Conservation (phyloP, 2,888 invertebrate species). For the Globia sparganii region DNA sequence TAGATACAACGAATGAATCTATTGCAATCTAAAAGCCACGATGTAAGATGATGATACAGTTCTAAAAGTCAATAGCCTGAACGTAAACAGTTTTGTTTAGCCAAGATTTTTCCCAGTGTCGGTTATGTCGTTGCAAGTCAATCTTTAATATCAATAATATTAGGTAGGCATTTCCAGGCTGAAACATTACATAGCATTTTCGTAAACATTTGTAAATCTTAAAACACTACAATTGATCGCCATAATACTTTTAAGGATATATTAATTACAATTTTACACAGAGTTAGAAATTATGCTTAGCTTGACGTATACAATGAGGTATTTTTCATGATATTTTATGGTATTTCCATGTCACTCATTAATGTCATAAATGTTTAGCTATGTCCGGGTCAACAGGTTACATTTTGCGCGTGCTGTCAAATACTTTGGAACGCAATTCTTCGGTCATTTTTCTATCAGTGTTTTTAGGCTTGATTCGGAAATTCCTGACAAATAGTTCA, state of each 20-base stretch:
- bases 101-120: conserved; percentile 18
- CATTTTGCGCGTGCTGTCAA: conserved; percentile 29
- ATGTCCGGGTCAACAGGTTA: conserved; percentile 50
- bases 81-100: conserved; percentile 54
- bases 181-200: conserved; percentile 1
- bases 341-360: conserved; percentile 55
- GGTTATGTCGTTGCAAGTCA: conserved; percentile 7
- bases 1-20: background rate
- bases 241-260: background rate
- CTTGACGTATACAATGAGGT: conserved; percentile 22
- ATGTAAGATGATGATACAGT: conserved; percentile 42
- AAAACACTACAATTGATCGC: background rate
- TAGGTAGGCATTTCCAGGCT: background rate
- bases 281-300: conserved; percentile 1
- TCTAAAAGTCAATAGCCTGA: conserved; percentile 48
- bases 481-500: background rate
- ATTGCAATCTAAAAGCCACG: conserved; percentile 28
- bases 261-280: background rate
- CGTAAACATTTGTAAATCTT: background rate
- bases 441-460: conserved; percentile 15
- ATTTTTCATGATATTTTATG: conserved; percentile 44
- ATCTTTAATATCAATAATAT: conserved; percentile 19
- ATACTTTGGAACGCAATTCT: conserved; percentile 15
- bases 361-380: conserved; percentile 36
- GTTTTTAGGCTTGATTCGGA: conserved; percentile 3